A percentile compares a stretch with the other conserved stretches of the same genome.
phyloP scores from a whole-genome alignment of 1,140 invertebrate genomes.

The Temnothorax curvispinosus region DNA sequence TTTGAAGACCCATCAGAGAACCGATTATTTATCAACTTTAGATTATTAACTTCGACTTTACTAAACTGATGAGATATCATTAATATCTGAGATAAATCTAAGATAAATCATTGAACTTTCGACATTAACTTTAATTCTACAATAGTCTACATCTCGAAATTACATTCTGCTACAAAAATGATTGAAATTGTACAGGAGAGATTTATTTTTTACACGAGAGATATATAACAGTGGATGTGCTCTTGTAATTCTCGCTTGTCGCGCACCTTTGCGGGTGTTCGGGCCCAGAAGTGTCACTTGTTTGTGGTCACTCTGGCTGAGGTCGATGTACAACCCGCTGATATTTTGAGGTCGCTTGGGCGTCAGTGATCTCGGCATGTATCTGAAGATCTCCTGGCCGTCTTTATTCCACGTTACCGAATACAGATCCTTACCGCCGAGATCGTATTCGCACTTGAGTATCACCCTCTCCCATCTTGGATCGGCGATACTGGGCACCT shows the following conservation, averaged over 20 bases:
- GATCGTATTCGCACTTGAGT: constrained; percentile 85
- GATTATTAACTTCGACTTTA: not conserved
- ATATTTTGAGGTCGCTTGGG: constrained; percentile 91
- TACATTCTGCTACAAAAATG: not conserved
- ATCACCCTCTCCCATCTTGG: constrained; percentile 84
- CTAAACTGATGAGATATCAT: too few species aligned
- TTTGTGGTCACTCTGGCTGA: constrained; percentile 83
- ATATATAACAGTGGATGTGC: not conserved
- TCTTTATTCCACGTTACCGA: constrained; percentile 90
- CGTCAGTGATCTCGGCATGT: constrained; percentile 87
- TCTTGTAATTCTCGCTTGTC: not conserved
- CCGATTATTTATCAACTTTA: not conserved
- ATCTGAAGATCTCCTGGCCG: constrained; percentile 88
- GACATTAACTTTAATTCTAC: not conserved
- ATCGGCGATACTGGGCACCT: constrained; percentile 81
- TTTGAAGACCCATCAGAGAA: not conserved
- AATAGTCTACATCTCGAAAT: not conserved
- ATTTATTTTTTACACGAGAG: not conserved
- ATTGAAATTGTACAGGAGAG: not conserved
- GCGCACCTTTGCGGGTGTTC: constrained; percentile 66
- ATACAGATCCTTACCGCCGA: constrained; percentile 86
- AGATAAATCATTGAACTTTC: not conserved
- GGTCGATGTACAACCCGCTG: constrained; percentile 92
- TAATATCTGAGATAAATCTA: too few species aligned
- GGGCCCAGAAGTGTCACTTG: constrained; percentile 78